Conservation (phyloP, 2,113 vertebrate species). For the Columba livia region DNA sequence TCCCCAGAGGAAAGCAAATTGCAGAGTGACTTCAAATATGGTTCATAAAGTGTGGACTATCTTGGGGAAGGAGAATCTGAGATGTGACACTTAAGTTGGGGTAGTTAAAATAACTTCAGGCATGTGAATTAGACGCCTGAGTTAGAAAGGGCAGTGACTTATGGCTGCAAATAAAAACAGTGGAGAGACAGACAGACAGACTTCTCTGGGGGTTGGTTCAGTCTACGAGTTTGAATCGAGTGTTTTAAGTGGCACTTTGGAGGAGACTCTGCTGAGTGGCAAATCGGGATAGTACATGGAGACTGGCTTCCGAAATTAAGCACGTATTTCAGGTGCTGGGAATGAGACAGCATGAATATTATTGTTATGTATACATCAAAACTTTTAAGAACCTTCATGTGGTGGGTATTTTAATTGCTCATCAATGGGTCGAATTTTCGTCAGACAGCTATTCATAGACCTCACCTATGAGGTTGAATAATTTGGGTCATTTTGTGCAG, state of each 20-base stretch:
- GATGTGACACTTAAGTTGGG: background rate
- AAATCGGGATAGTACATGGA: background rate
- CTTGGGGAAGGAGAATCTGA: background rate
- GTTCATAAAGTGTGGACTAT: rapidly evolving
- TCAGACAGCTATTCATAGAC: background rate
- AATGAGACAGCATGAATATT: background rate
- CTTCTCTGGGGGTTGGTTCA: background rate
- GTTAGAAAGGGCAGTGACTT: background rate
- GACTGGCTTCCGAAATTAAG: background rate
- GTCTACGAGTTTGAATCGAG: background rate
- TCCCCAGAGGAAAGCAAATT: background rate
- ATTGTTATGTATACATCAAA: background rate
- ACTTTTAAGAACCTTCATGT: background rate
- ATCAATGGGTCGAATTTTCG: background rate
- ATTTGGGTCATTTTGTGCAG: background rate
- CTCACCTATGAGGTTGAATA: background rate
- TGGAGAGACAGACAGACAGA: background rate
- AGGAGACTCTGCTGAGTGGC: background rate
- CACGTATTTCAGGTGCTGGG: background rate
- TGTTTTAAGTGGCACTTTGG: background rate
- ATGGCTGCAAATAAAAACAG: background rate
- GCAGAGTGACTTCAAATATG: background rate
- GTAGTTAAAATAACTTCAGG: background rate
- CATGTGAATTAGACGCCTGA: background rate
- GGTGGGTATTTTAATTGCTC: background rate